Evolutionary conservation across 2,888 invertebrate genomes (phyloP).

Genomic region (Caenorhabditis virilis): DNA sequence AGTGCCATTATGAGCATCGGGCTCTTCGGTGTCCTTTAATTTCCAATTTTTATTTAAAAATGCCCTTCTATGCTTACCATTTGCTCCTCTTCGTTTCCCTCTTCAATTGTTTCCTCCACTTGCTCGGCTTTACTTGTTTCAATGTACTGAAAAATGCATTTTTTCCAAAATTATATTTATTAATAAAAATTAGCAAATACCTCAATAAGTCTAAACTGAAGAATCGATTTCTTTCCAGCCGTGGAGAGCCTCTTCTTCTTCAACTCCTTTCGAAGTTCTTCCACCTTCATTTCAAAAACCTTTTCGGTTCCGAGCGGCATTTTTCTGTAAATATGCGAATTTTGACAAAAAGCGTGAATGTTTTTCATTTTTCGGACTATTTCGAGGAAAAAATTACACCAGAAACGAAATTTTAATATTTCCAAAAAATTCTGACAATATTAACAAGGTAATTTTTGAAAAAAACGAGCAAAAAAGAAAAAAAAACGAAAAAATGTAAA

Average conservation of each 20-base stretch:
- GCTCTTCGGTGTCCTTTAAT: conserved; percentile 11
- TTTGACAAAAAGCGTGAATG: background rate
- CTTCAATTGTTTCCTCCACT: conserved; percentile 4
- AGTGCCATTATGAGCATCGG: conserved; percentile 18
- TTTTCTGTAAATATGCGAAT: background rate
- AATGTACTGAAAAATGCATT: conserved; percentile 3
- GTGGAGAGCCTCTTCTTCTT: conserved; percentile 24
- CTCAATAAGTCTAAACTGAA: conserved; percentile 27
- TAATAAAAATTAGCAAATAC: conserved; percentile 1
- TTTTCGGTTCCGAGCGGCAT: conserved; percentile 3
- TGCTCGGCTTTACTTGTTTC: conserved; percentile 2
- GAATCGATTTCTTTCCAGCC: conserved; percentile 26
- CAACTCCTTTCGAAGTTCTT: conserved; percentile 24
- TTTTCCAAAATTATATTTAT: background rate
- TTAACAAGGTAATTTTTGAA: background rate
- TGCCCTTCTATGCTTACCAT: conserved; percentile 5
- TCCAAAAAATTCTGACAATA: too few relatives aligned
- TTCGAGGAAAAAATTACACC: too few relatives aligned
- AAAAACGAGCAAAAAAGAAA: background rate
- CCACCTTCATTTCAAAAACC: conserved; percentile 26
- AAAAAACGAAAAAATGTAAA: background rate
- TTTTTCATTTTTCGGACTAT: too few relatives aligned
- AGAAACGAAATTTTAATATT: too few relatives aligned
- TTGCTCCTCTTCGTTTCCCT: conserved; percentile 5
- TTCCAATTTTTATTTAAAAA: background rate